Percentiles rank a stretch among this genome's conserved stretches.
Conservation (phyloP, 2,888 invertebrate genomes). For the Gasteruption jaculator region DNA sequence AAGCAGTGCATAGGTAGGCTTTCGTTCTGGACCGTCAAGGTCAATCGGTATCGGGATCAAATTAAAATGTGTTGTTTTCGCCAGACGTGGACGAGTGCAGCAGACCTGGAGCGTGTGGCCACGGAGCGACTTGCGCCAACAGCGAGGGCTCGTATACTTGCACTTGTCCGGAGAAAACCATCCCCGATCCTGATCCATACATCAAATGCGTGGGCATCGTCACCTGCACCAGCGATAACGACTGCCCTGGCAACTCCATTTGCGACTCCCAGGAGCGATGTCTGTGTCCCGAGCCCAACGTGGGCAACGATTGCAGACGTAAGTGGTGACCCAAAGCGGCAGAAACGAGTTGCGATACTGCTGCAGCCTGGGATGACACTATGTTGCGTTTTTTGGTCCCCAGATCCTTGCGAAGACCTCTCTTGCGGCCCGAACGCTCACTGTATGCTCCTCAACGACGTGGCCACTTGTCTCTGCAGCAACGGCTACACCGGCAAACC, state of each 20-base stretch:
- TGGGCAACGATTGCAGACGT: slow-evolving; percentile 90
- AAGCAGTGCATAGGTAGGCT: slow-evolving; percentile 64
- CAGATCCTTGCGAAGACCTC: slow-evolving; percentile 86
- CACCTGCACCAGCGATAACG: slow-evolving; percentile 68
- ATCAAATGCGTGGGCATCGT: slow-evolving; percentile 79
- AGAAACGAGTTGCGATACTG: not conserved
- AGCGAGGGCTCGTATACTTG: slow-evolving; percentile 73
- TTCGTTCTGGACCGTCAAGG: not conserved
- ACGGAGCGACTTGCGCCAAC: slow-evolving; percentile 77
- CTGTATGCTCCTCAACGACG: slow-evolving; percentile 79
- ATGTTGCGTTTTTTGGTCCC: slow-evolving; percentile 4
- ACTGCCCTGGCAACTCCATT: slow-evolving; percentile 86
- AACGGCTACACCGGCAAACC: slow-evolving; percentile 75
- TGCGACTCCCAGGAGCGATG: slow-evolving; percentile 77
- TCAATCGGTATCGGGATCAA: not conserved
- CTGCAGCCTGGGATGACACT: not conserved
- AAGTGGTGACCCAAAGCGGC: slow-evolving; percentile 51
- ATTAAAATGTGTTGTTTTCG: not conserved
- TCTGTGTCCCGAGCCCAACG: slow-evolving; percentile 84
- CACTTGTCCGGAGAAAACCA: slow-evolving; percentile 74
- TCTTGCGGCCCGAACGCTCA: slow-evolving; percentile 84
- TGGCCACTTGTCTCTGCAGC: slow-evolving; percentile 79
- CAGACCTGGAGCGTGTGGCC: slow-evolving; percentile 68
- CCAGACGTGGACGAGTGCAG: slow-evolving; percentile 79
- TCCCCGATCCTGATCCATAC: slow-evolving; percentile 80